Percentiles rank a stretch among this genome's conserved stretches.
Conservation (phyloP, 2,797 vertebrate genomes). For the Muscicapa comitata region DNA sequence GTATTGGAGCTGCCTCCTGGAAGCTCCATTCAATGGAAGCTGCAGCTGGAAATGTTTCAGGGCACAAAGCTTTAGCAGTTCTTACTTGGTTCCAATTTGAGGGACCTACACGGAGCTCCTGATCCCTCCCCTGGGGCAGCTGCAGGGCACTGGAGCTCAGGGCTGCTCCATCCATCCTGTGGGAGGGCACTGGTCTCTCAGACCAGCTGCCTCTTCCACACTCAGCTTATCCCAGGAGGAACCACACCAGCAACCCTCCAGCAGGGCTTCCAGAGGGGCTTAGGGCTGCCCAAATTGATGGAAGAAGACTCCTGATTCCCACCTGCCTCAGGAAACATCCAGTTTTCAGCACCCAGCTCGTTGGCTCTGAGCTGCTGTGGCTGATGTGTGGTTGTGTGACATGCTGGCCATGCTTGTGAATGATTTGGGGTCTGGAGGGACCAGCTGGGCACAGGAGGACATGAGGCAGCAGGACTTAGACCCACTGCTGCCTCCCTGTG, state of each 20-base stretch:
- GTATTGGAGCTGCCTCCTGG: constrained; percentile 37
- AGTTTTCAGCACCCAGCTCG: background rate
- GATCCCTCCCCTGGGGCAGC: background rate
- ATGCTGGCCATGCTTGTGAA: background rate
- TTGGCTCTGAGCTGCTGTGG: background rate
- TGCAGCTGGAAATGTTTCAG: constrained; percentile 55
- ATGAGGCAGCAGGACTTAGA: background rate
- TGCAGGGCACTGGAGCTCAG: background rate
- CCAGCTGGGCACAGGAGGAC: background rate
- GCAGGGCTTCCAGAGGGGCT: background rate
- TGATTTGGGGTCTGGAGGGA: accelerated
- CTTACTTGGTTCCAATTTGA: background rate
- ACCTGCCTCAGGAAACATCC: background rate
- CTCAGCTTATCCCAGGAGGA: background rate
- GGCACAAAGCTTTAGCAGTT: constrained; percentile 12
- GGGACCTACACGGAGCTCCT: constrained; percentile 1
- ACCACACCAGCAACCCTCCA: accelerated
- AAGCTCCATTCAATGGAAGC: constrained; percentile 39
- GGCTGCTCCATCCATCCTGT: background rate
- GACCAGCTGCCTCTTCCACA: background rate
- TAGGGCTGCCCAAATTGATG: background rate
- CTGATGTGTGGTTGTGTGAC: background rate
- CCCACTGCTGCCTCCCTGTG: accelerated
- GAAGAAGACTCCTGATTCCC: background rate
- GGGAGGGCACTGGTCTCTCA: background rate